Evolutionary conservation across 1,140 invertebrate genomes (phyloP), one percentile per base, ranked within the genome.

Genomic region (Oncopodura yosiiana): DNA sequence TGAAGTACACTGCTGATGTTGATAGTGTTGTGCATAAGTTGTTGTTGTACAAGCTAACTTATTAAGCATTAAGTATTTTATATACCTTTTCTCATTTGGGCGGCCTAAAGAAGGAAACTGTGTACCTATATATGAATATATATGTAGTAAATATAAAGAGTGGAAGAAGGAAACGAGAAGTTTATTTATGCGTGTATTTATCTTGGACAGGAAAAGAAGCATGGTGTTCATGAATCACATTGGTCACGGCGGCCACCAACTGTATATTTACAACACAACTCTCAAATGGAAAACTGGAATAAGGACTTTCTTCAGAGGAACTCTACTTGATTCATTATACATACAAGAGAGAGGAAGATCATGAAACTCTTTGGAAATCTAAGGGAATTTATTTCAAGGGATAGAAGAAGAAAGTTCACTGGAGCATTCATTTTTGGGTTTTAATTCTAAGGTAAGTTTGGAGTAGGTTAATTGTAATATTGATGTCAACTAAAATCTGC

Each of bases 161-260:
- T 45, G 34, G 29, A 54, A 54, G 43, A 49, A 42, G 42, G 27
- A 43, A 50, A 45, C 26, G 39, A 50, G 54, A 50, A 51, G 48
- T 56, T 53, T 58, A 58, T 58, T 58, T 58, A 58, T 58, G 50
- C 56, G 34, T 53, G 43, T 58, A 58, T 58, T 58, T 58, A 58
- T 58, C 44, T 58, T 29, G 50, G 56, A 58, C 56, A 53, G 49
- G 50, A 26, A n/a, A 53, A 53, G 45, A 58, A 53, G 32, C 32
- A 49, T 48, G 56, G 50, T 26, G 23, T 43, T 41, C 49, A 58
- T 58, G 56, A 58, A 58, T 58, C 56, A 58, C 56, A 53, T 37
- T 43, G 56, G 23, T 44, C 38, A 41, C 49, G n/a, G n/a, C n/a
- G n/a, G n/a, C n/a, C n/a, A n/a, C n/a, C 30, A 54, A 43, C 50